Conservation (phyloP, 2,797 vertebrate genomes). For the Mormyrus hasselquistii region DNA sequence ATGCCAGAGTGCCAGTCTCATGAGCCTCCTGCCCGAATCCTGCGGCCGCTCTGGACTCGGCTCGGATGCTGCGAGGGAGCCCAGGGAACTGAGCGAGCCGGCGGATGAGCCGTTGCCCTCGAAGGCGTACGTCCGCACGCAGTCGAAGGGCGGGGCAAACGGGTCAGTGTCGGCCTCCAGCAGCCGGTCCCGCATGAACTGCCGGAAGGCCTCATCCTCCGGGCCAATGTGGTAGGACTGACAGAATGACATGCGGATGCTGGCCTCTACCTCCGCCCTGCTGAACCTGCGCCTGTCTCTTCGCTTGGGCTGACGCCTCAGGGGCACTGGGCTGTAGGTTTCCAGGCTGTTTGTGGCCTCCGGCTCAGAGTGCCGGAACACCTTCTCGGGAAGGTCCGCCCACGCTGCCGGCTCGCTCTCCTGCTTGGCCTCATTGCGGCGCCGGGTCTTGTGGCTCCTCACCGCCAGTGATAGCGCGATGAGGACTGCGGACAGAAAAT, state of each 20-base stretch:
- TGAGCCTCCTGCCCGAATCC: constrained; percentile 54
- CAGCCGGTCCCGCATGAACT: constrained; percentile 83
- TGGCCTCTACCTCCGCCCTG: constrained; percentile 53
- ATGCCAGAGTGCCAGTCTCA: constrained; percentile 62
- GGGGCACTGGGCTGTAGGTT: constrained; percentile 61
- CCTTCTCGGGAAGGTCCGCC: constrained; percentile 76
- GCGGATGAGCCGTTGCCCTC: constrained; percentile 78
- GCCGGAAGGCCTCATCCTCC: constrained; percentile 72
- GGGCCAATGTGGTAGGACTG: constrained; percentile 81
- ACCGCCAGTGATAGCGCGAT: constrained; percentile 65
- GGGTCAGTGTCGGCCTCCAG: constrained; percentile 76
- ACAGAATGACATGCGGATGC: constrained; percentile 73
- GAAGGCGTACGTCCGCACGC: constrained; percentile 71
- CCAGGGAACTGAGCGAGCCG: constrained; percentile 84
- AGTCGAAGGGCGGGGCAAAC: constrained; percentile 73
- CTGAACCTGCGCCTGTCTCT: constrained; percentile 48
- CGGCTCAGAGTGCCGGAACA: constrained; percentile 71
- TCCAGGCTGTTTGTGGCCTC: constrained; percentile 61
- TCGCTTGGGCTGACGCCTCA: constrained; percentile 58
- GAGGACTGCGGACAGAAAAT: constrained; percentile 65
- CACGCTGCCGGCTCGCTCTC: constrained; percentile 60
- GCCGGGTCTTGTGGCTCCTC: constrained; percentile 62
- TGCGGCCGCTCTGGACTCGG: constrained; percentile 48
- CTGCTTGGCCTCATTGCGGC: constrained; percentile 54
- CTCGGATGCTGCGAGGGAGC: constrained; percentile 49